Percentiles rank a stretch among this genome's conserved stretches.
phyloP scores from a whole-genome alignment of 2,113 vertebrate species.

The Collichthys lucidus region DNA sequence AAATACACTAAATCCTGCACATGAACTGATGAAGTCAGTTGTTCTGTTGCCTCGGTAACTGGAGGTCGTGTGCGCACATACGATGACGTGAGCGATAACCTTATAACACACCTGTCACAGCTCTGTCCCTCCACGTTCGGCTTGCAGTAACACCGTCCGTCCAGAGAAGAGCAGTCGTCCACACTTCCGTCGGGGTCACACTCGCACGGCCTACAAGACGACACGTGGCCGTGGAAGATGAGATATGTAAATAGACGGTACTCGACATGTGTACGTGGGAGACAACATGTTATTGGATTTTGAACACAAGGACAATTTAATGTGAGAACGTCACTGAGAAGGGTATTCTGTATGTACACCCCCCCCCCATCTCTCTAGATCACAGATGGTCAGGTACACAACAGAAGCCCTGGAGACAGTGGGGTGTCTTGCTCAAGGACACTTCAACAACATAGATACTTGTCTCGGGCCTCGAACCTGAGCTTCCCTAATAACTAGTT shows the following conservation, averaged over 20 bases:
- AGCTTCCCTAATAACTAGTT: background rate
- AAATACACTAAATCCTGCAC: too few species aligned
- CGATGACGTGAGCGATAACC: too few species aligned
- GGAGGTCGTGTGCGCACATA: too few species aligned
- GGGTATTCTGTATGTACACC: background rate
- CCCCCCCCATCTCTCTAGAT: background rate
- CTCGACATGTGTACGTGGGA: background rate
- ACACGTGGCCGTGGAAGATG: background rate
- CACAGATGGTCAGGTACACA: constrained; percentile 36
- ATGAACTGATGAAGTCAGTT: background rate
- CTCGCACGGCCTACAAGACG: constrained; percentile 84
- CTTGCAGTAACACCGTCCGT: constrained; percentile 90
- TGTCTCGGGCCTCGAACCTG: constrained; percentile 6
- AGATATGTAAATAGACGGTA: background rate
- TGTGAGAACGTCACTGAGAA: background rate
- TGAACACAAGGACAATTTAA: background rate
- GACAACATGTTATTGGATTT: background rate
- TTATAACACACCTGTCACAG: constrained; percentile 88
- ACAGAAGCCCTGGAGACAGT: constrained; percentile 1
- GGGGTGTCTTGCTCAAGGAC: constrained; percentile 38
- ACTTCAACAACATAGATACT: constrained; percentile 16
- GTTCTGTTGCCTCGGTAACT: constrained; percentile 40
- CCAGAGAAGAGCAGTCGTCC: constrained; percentile 85
- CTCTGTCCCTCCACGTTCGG: constrained; percentile 88
- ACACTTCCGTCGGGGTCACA: constrained; percentile 86